Conservation (phyloP, 1,140 invertebrate genomes). For the Hesperophylax magnus region DNA sequence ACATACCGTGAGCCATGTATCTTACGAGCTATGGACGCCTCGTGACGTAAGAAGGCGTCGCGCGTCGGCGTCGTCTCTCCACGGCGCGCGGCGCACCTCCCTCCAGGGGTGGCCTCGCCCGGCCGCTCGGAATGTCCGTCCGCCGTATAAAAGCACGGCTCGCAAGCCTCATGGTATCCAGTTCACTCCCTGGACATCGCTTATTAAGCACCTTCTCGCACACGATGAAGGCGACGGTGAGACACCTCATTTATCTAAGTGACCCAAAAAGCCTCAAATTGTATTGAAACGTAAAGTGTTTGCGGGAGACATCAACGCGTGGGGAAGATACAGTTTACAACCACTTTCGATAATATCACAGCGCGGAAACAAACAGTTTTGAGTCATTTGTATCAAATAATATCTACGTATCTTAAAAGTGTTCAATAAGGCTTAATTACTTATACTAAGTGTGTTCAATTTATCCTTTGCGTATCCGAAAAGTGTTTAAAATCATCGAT, state of each 20-base stretch:
- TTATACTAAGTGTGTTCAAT: too few relatives aligned
- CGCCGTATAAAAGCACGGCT: conserved; percentile 74
- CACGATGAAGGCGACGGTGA: conserved; percentile 67
- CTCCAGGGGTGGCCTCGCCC: conserved; percentile 24
- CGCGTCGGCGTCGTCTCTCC: conserved; percentile 19
- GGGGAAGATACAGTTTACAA: neutral
- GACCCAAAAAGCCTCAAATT: neutral
- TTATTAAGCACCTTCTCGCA: conserved; percentile 57
- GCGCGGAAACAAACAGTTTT: too few relatives aligned
- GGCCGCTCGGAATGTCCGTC: conserved; percentile 59
- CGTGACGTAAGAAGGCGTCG: conserved; percentile 18
- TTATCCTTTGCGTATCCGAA: too few relatives aligned
- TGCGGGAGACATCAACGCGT: conserved; percentile 10
- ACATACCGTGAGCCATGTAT: too few relatives aligned
- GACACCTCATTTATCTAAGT: conserved; percentile 54
- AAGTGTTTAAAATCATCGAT: too few relatives aligned
- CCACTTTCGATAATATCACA: too few relatives aligned
- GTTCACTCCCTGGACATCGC: conserved; percentile 76
- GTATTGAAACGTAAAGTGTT: neutral
- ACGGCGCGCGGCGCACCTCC: conserved; percentile 15
- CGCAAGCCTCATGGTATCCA: conserved; percentile 77
- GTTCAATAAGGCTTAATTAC: too few relatives aligned
- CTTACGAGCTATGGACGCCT: neutral
- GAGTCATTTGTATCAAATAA: too few relatives aligned
- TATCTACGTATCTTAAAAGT: too few relatives aligned